Percentiles rank a stretch among this genome's conserved stretches.
phyloP scores from a whole-genome alignment of 1,140 invertebrate genomes.

The Zelostemma sp. region DNA sequence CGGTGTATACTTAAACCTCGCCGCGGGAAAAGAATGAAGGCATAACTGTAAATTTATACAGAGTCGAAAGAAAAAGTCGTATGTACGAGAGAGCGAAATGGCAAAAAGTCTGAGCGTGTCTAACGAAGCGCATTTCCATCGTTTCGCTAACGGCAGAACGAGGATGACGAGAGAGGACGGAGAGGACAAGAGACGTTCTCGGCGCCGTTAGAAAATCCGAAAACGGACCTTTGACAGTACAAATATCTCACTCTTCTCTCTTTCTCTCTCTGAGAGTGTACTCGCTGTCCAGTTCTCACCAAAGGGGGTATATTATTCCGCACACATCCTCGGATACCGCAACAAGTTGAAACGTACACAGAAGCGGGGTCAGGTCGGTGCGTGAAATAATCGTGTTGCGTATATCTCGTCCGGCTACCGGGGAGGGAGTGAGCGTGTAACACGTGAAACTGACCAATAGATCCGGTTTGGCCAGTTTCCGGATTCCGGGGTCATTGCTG shows the following conservation, averaged over 20 bases:
- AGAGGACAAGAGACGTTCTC: no score
- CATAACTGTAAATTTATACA: no score
- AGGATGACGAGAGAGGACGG: no score
- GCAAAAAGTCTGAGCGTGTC: no score
- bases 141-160: no score
- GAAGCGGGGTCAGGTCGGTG: conserved; percentile 35
- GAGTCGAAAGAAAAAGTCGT: no score
- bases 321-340: conserved; percentile 1
- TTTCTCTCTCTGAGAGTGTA: conserved; percentile 56
- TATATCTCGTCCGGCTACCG: conserved; percentile 17
- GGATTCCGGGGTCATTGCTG: conserved; percentile 62
- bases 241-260: conserved; percentile 14
- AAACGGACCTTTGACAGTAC: conserved; percentile 16
- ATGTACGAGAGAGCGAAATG: no score
- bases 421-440: conserved; percentile 37
- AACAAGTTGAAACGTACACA: conserved; percentile 19
- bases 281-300: conserved; percentile 65
- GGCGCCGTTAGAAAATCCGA: conserved; percentile 8
- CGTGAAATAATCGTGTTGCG: conserved; percentile 26
- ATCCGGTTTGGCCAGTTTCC: conserved; percentile 72
- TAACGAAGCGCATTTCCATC: no score
- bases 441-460: conserved; percentile 70
- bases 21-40: no score
- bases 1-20: no score
- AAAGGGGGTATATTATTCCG: conserved; percentile 40